Evolutionary conservation across 2,888 invertebrate species (phyloP).

Genomic region (Antheraea assamensis): DNA sequence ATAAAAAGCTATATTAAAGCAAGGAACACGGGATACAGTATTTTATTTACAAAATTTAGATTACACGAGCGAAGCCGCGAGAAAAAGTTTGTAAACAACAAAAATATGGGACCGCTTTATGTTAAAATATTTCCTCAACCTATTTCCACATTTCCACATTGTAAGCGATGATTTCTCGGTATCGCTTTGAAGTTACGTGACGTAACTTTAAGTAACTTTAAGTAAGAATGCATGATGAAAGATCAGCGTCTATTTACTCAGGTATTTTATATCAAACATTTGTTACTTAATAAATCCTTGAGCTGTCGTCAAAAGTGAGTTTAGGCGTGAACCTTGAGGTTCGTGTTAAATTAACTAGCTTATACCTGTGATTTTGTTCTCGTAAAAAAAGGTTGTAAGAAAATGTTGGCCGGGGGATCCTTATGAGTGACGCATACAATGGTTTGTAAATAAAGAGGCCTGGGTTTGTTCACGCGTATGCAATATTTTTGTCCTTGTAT

Average conservation of each 20-base stretch:
- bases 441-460: too few species aligned
- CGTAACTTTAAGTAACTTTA: neutral
- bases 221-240: constrained; percentile 11
- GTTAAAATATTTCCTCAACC: neutral
- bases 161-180: neutral
- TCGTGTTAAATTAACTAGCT: neutral
- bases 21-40: too few species aligned
- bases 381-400: too few species aligned
- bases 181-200: constrained; percentile 3
- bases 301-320: neutral
- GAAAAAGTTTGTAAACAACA: neutral
- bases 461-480: too few species aligned
- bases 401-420: too few species aligned
- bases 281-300: neutral
- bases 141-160: constrained; percentile 6
- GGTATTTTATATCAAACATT: neutral
- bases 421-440: too few species aligned
- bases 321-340: neutral
- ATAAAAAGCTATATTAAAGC: too few species aligned
- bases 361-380: neutral
- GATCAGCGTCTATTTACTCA: neutral
- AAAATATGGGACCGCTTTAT: neutral
- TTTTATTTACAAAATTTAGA: too few species aligned
- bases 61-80: too few species aligned
- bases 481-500: too few species aligned